phyloP scores from a whole-genome alignment of 30 jellyfish, hydroid and myxozoan species.

The Sanderia malayensis region DNA sequence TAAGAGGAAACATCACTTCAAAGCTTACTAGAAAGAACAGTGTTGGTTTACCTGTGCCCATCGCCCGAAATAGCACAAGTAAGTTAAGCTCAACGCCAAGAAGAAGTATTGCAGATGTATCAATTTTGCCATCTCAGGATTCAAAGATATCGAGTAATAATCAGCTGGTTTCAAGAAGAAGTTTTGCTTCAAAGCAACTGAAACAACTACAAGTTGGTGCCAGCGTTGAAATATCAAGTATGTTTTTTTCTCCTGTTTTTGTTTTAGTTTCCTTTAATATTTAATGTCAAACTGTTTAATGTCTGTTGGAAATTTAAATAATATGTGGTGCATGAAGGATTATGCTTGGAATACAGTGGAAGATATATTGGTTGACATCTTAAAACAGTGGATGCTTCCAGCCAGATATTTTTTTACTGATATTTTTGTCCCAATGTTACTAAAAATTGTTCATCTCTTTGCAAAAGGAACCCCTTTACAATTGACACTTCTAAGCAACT shows the following conservation, averaged over 20 bases:
- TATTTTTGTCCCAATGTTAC: no score
- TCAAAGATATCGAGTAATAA: constrained; percentile 14
- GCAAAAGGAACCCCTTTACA: no score
- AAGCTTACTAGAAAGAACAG: constrained; percentile 7
- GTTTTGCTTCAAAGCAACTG: constrained; percentile 27
- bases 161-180: constrained; percentile 14
- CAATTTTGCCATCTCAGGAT: background rate
- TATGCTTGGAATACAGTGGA: no score
- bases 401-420: no score
- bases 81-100: background rate
- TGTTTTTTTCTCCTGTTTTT: background rate
- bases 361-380: no score
- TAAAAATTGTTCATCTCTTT: no score
- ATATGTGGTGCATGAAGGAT: no score
- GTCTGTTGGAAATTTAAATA: no score
- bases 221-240: constrained; percentile 15
- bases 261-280: no score
- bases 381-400: no score
- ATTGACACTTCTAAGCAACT: no score
- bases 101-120: background rate
- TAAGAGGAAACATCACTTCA: constrained; percentile 4
- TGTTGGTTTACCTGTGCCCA: background rate
- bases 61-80: constrained; percentile 26
- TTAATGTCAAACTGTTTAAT: no score
- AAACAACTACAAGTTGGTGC: background rate